Conservation (phyloP, 2,888 invertebrate species). For the Morpho achilles region DNA sequence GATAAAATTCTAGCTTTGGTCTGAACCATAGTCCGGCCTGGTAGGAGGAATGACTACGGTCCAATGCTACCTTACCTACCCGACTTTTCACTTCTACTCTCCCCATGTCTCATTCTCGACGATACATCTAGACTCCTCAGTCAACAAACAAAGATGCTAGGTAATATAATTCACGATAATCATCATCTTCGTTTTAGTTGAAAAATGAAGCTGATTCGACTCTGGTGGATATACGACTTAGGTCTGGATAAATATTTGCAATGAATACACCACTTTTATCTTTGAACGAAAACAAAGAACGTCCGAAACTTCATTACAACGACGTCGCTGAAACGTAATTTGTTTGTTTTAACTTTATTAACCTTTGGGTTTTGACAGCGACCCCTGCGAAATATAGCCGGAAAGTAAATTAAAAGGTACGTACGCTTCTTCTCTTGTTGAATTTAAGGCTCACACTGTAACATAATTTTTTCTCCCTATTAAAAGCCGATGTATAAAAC, state of each 20-base stretch:
- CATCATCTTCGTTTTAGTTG: too few species aligned
- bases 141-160: too few species aligned
- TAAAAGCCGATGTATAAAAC: background rate
- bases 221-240: background rate
- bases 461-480: background rate
- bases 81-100: too few species aligned
- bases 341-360: slow-evolving; percentile 14
- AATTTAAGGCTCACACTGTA: slow-evolving; percentile 1
- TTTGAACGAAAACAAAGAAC: slow-evolving; percentile 10
- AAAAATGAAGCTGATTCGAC: too few species aligned
- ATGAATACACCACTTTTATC: slow-evolving; percentile 3
- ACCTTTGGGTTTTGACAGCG: slow-evolving; percentile 3
- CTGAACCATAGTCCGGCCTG: too few species aligned
- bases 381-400: background rate
- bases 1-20: too few species aligned
- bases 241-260: slow-evolving; percentile 4
- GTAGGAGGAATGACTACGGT: too few species aligned
- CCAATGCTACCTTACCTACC: too few species aligned
- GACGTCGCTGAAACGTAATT: slow-evolving; percentile 9
- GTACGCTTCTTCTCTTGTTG: background rate
- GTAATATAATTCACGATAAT: too few species aligned
- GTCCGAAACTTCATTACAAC: slow-evolving; percentile 10
- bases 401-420: background rate
- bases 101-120: too few species aligned
- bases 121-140: too few species aligned